phyloP scores from a whole-genome alignment of 2,113 vertebrate species.

The Scalopus aquaticus region DNA sequence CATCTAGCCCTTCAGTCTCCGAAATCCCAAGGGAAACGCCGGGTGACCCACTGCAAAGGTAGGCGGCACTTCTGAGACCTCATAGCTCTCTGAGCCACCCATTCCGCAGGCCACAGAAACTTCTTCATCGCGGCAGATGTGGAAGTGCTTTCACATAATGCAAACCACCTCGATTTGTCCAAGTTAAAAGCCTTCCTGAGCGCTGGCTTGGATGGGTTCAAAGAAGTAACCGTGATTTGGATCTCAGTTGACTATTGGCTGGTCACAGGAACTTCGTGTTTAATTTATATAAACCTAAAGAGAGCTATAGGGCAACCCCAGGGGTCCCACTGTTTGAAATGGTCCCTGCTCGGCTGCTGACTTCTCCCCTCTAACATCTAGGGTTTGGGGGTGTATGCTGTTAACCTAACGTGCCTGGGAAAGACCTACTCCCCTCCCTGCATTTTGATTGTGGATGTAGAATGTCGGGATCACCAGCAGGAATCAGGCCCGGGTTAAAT shows the following conservation, averaged over 20 bases:
- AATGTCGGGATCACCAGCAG: background rate
- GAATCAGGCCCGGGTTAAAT: slow-evolving; percentile 1
- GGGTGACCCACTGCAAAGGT: slow-evolving; percentile 99
- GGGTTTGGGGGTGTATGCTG: slow-evolving; percentile 68
- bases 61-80: slow-evolving; percentile 86
- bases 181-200: slow-evolving; percentile 36
- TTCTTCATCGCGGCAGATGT: background rate
- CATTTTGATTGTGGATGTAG: slow-evolving; percentile 55
- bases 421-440: slow-evolving; percentile 64
- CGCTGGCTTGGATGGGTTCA: slow-evolving; percentile 57
- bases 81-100: slow-evolving; percentile 84
- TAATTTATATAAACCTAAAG: slow-evolving; percentile 55
- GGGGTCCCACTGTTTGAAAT: slow-evolving; percentile 79
- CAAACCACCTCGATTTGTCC: background rate
- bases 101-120: slow-evolving; percentile 70
- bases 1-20: slow-evolving; percentile 94
- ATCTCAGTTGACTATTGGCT: slow-evolving; percentile 44
- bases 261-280: slow-evolving; percentile 27
- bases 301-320: slow-evolving; percentile 82
- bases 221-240: slow-evolving; percentile 65
- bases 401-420: slow-evolving; percentile 72
- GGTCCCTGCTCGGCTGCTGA: slow-evolving; percentile 78
- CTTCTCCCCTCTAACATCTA: slow-evolving; percentile 54
- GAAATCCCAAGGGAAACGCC: slow-evolving; percentile 97
- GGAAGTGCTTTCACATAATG: background rate